These are phyloP conservation scores for Zaprionus kolodkinae DNA, from an alignment of 1,140 invertebrate genomes.

Conservation along the genomic window DNA sequence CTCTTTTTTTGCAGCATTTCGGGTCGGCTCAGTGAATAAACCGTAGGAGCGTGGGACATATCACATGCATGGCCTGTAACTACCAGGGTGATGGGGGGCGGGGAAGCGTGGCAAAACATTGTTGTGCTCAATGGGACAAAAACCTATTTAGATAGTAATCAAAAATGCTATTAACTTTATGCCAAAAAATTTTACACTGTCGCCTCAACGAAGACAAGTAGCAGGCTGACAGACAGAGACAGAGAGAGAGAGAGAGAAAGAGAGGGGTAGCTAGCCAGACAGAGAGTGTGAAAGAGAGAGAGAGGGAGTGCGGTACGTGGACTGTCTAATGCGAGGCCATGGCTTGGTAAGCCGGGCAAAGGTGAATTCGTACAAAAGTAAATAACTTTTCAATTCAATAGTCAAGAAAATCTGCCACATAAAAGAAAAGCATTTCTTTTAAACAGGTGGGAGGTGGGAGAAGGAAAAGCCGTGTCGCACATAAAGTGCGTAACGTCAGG, in stretches of 20 bases:
- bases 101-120: slow-evolving; percentile 59
- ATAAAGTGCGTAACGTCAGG: slow-evolving; percentile 55
- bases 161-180: slow-evolving; percentile 77
- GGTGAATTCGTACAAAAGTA: slow-evolving; percentile 55
- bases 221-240: not conserved
- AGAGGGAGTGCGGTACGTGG: not conserved
- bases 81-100: not conserved
- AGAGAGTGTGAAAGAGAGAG: not conserved
- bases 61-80: slow-evolving; percentile 4
- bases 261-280: not conserved
- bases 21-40: slow-evolving; percentile 5
- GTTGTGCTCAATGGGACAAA: slow-evolving; percentile 75
- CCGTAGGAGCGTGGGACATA: not conserved
- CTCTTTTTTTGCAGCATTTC: slow-evolving; percentile 1
- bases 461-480: not conserved
- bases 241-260: not conserved
- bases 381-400: slow-evolving; percentile 76
- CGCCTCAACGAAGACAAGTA: slow-evolving; percentile 24
- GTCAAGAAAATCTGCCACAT: slow-evolving; percentile 70
- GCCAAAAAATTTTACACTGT: slow-evolving; percentile 75
- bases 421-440: too few species aligned
- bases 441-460: too few species aligned
- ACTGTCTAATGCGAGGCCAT: not conserved
- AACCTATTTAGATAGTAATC: slow-evolving; percentile 76
- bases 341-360: slow-evolving; percentile 7